Conservation (phyloP, 2,888 invertebrate species). For the Leptinotarsa juncta region DNA sequence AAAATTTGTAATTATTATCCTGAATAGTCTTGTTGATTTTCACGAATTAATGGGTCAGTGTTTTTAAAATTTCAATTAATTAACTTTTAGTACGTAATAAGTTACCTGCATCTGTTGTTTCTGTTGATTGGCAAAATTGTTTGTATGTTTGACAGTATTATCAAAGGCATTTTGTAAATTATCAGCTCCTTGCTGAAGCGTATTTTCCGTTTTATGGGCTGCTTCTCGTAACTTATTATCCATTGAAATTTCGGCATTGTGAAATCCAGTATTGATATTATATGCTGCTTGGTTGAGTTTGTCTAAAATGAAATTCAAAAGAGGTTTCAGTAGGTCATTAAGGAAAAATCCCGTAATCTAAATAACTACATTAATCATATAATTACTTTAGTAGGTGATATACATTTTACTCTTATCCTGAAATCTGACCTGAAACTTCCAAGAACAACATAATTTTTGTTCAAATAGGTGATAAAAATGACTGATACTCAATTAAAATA, state of each 20-base stretch:
- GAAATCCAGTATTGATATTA: conserved; percentile 48
- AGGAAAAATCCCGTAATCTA: not conserved
- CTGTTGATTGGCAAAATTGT: conserved; percentile 42
- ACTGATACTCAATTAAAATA: no score
- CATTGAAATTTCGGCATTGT: conserved; percentile 47
- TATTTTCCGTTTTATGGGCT: conserved; percentile 41
- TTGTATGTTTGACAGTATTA: conserved; percentile 36
- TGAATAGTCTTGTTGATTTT: no score
- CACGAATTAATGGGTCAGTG: no score
- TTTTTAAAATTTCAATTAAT: no score
- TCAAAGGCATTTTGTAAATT: conserved; percentile 35
- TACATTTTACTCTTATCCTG: no score
- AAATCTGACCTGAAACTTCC: no score
- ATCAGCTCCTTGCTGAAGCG: conserved; percentile 22
- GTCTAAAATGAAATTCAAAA: conserved; percentile 31
- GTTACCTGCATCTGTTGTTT: conserved; percentile 40
- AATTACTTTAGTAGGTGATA: no score
- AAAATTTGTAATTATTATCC: no score
- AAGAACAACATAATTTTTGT: no score
- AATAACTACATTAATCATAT: no score
- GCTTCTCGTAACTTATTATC: conserved; percentile 48
- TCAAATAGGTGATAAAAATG: no score
- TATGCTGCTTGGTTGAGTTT: conserved; percentile 44
- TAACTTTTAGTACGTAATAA: not conserved
- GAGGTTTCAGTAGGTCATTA: not conserved